A percentile compares a stretch with the other conserved stretches of the same genome.
Evolutionary conservation across 2,888 invertebrate genomes (phyloP).

Genomic region (Eustalomyia histrio): DNA sequence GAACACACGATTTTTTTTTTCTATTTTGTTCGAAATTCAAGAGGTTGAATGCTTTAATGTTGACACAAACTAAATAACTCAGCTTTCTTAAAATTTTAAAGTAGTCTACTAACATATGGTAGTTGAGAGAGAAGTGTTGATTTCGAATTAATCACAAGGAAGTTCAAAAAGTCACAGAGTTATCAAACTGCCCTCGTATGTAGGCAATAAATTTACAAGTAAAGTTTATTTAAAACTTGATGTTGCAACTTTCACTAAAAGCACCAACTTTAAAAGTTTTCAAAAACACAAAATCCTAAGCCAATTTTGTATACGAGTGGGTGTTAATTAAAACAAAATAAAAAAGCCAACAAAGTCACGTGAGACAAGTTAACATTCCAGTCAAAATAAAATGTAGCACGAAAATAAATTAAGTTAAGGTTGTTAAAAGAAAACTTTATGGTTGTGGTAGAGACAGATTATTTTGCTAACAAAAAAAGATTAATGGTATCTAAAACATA

Average conservation of each 20-base stretch:
- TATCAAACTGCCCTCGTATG: no score
- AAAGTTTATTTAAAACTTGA: background rate
- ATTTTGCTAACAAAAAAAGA: background rate
- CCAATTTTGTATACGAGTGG: slow-evolving; percentile 26
- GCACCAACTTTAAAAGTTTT: slow-evolving; percentile 15
- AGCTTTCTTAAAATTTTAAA: no score
- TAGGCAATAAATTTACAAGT: no score
- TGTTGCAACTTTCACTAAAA: slow-evolving; percentile 36
- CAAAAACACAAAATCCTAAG: slow-evolving; percentile 10
- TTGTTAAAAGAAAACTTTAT: slow-evolving; percentile 13
- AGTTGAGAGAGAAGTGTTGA: no score
- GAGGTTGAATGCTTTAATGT: no score
- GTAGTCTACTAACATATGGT: no score
- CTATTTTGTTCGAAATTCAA: no score
- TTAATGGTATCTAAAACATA: background rate
- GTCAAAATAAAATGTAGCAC: slow-evolving; percentile 23
- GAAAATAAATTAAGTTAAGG: slow-evolving; percentile 27
- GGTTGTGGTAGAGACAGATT: background rate
- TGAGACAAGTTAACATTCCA: slow-evolving; percentile 40
- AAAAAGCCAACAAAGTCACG: slow-evolving; percentile 35
- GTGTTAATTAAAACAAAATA: slow-evolving; percentile 46
- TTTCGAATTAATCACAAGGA: no score
- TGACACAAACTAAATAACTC: no score
- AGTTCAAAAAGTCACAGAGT: no score
- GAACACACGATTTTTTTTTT: no score